Evolutionary conservation across 2,113 vertebrate species (phyloP).

Genomic region (Ctenomys sociabilis): DNA sequence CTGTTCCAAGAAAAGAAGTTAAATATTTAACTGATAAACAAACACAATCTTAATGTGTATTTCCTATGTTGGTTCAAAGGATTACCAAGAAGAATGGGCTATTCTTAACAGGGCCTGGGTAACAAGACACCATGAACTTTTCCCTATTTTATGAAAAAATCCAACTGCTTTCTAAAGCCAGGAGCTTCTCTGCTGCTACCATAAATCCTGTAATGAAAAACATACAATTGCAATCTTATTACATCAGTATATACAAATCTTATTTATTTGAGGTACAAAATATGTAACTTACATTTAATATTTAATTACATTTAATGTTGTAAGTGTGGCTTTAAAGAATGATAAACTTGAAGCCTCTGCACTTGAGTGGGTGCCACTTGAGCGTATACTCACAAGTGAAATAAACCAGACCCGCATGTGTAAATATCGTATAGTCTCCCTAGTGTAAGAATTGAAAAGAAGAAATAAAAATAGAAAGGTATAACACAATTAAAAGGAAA

Average conservation of each 20-base stretch:
- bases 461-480: too few species aligned
- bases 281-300: constrained; percentile 2
- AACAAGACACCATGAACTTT: neutral
- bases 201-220: neutral
- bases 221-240: neutral
- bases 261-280: neutral
- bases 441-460: too few species aligned
- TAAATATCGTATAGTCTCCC: too few species aligned
- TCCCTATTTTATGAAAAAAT: constrained; percentile 18
- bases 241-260: neutral
- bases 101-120: neutral
- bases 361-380: too few species aligned
- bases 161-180: constrained; percentile 26
- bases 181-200: neutral
- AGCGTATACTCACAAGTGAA: too few species aligned
- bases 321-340: neutral
- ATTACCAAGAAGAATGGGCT: neutral
- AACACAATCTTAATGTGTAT: neutral
- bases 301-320: constrained; percentile 21
- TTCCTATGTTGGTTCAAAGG: neutral
- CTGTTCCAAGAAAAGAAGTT: constrained; percentile 80
- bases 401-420: too few species aligned
- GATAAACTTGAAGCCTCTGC: too few species aligned
- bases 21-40: constrained; percentile 60
- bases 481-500: too few species aligned